These are phyloP conservation scores for Microcebus murinus DNA, from an alignment of 2,113 vertebrate species.

Conservation along the genomic window DNA sequence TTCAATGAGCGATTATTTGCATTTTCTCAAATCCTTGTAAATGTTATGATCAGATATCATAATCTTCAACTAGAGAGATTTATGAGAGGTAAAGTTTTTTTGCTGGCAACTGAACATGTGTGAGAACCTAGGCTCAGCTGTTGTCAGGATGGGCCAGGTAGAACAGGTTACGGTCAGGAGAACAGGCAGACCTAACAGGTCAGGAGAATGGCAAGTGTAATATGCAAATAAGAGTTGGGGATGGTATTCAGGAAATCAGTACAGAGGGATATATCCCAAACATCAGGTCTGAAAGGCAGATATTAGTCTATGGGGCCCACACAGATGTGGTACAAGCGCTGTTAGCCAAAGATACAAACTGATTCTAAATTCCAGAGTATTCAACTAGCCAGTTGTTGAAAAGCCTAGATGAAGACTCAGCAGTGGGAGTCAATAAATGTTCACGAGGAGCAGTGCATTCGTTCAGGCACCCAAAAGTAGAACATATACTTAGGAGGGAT, in stretches of 20 bases:
- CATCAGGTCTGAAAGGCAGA: neutral
- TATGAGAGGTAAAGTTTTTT: neutral
- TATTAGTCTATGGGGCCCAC: neutral
- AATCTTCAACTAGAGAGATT: neutral
- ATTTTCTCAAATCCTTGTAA: constrained; percentile 9
- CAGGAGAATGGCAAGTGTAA: neutral
- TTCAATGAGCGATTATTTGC: neutral
- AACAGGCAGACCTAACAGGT: neutral
- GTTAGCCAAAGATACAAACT: neutral
- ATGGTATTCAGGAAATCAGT: neutral
- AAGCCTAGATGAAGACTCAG: neutral
- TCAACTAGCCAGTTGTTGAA: neutral
- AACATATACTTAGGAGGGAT: neutral
- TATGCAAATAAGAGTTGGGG: neutral
- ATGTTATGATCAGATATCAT: neutral
- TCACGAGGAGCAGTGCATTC: neutral
- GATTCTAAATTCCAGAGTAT: neutral
- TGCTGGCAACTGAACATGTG: neutral
- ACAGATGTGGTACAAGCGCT: neutral
- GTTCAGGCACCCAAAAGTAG: neutral
- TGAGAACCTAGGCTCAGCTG: neutral
- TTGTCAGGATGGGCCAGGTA: neutral
- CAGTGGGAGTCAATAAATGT: neutral
- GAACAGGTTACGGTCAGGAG: neutral
- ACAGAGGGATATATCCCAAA: neutral